phyloP scores from a whole-genome alignment of 2,113 vertebrate genomes.

The Lophotis ruficrista region DNA sequence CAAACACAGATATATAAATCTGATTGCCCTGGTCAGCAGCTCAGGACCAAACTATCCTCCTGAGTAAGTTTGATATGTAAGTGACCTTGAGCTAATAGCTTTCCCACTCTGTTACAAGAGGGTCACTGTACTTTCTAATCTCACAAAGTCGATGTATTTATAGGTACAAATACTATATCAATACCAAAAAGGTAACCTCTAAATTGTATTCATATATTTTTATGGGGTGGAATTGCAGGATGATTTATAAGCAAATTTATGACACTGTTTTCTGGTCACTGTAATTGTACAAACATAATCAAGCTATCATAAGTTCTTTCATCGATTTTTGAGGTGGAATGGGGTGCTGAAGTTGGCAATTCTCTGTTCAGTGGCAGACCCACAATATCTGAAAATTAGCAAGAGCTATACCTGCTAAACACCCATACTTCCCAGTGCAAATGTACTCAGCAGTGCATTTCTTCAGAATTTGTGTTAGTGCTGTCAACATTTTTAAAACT shows the following conservation, averaged over 20 bases:
- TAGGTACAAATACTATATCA: not conserved
- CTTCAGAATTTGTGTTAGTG: not conserved
- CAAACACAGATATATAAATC: conserved; percentile 12
- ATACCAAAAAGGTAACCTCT: not conserved
- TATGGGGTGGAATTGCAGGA: not conserved
- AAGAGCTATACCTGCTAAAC: not conserved
- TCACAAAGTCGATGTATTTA: not conserved
- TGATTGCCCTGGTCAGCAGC: not conserved
- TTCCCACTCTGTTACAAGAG: not conserved
- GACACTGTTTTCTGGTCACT: not conserved
- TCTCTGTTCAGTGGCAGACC: not conserved
- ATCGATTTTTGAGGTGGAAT: not conserved
- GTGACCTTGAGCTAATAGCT: not conserved
- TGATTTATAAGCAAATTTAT: not conserved
- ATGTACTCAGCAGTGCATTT: not conserved
- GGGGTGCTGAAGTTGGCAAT: not conserved
- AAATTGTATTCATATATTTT: not conserved
- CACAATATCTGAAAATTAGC: not conserved
- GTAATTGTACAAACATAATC: not conserved
- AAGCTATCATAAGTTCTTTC: not conserved
- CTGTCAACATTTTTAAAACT: not conserved
- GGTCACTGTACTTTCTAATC: not conserved
- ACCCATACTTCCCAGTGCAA: not conserved
- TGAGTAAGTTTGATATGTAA: not conserved
- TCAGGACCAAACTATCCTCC: not conserved